Conservation (phyloP, 2,888 invertebrate species). For the Chouioia cunea region DNA sequence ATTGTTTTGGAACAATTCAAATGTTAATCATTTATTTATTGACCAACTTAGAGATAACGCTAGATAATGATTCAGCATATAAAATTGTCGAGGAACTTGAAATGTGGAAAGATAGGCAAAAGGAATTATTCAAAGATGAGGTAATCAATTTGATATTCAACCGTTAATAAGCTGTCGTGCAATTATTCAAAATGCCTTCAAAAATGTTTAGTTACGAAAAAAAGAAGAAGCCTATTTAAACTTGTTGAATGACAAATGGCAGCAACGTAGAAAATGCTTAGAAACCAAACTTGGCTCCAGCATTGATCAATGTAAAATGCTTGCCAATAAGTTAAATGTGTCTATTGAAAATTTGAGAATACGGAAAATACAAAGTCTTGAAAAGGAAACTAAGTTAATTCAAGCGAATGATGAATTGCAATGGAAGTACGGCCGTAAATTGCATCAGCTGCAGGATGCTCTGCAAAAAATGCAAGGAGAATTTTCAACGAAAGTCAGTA, state of each 20-base stretch:
- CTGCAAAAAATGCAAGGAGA: slow-evolving; percentile 74
- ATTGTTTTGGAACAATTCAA: not conserved
- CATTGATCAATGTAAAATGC: slow-evolving; percentile 74
- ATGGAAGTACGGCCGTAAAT: slow-evolving; percentile 72
- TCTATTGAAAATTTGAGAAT: slow-evolving; percentile 73
- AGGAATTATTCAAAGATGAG: slow-evolving; percentile 74
- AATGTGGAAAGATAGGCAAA: slow-evolving; percentile 80
- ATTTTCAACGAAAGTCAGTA: slow-evolving; percentile 70
- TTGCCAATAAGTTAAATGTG: slow-evolving; percentile 74
- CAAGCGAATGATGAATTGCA: slow-evolving; percentile 74
- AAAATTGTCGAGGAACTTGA: slow-evolving; percentile 78
- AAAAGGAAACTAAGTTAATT: slow-evolving; percentile 71
- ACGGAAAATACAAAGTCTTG: slow-evolving; percentile 70
- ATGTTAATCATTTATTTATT: slow-evolving; percentile 6
- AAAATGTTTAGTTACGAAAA: slow-evolving; percentile 69
- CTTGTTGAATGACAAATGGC: slow-evolving; percentile 73
- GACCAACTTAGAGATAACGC: slow-evolving; percentile 55
- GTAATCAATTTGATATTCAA: slow-evolving; percentile 59
- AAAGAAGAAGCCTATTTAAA: slow-evolving; percentile 72
- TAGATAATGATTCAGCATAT: slow-evolving; percentile 66
- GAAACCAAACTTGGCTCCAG: slow-evolving; percentile 73
- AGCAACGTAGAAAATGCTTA: slow-evolving; percentile 71
- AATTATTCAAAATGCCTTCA: not conserved
- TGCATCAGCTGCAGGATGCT: slow-evolving; percentile 73
- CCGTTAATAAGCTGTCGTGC: no score